A percentile compares a stretch with the other conserved stretches of the same genome.
Conservation (phyloP, 2,888 invertebrate genomes). For the Melanostoma mellinum region DNA sequence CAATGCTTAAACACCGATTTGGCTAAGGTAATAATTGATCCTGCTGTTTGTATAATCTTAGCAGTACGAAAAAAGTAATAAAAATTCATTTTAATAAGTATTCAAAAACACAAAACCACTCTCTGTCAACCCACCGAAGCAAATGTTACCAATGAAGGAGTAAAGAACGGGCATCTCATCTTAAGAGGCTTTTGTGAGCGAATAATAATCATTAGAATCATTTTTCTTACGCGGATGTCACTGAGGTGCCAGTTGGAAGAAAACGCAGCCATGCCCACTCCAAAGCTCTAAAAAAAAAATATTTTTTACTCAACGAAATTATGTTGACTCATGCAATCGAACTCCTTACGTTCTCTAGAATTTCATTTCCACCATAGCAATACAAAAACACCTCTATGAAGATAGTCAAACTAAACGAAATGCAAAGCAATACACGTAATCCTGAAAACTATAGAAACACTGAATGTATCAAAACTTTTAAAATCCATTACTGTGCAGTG, state of each 20-base stretch:
- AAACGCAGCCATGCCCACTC: slow-evolving; percentile 44
- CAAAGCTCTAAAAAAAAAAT: slow-evolving; percentile 27
- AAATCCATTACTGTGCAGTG: too few relatives aligned
- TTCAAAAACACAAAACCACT: not conserved
- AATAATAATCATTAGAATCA: slow-evolving; percentile 79
- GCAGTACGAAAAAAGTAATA: not conserved
- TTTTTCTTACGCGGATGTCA: slow-evolving; percentile 78
- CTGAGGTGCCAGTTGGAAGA: slow-evolving; percentile 79
- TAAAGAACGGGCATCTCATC: slow-evolving; percentile 80
- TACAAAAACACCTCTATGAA: too few relatives aligned
- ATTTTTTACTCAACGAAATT: not conserved
- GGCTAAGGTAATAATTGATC: slow-evolving; percentile 42
- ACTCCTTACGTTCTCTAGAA: slow-evolving; percentile 29
- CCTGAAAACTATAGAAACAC: too few relatives aligned
- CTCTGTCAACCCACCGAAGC: slow-evolving; percentile 76
- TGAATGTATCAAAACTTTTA: too few relatives aligned
- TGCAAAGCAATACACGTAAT: too few relatives aligned
- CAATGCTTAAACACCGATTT: slow-evolving; percentile 12
- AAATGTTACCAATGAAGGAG: slow-evolving; percentile 79
- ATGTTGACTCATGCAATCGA: not conserved
- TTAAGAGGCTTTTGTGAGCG: slow-evolving; percentile 78
- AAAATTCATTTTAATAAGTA: too few relatives aligned
- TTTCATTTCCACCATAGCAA: slow-evolving; percentile 48
- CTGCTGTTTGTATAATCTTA: slow-evolving; percentile 43
- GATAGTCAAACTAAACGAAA: too few relatives aligned